Base-by-base conservation (phyloP, 2,888 invertebrate species). In the Pseudolycoriella hygida region DNA sequence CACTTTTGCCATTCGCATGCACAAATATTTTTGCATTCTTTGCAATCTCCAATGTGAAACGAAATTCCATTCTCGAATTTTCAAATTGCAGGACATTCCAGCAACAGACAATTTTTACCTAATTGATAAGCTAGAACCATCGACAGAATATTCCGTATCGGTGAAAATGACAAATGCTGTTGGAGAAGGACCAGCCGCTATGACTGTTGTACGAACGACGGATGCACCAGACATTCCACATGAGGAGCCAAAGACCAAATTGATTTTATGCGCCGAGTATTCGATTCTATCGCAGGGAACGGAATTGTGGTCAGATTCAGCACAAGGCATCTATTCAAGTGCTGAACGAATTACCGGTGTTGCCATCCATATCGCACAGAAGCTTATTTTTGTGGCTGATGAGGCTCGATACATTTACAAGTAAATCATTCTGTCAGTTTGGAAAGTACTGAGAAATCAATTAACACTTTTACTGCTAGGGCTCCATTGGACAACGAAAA, bases 81-180 rank as follows among this genome's bases (percentile, higher is more conserved):
- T 6, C 8, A 25, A 25, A 4, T 25, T 25, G 5, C 60, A 85
- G 85, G 84, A 85, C 56, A 78, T 85, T 62, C 76, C 80, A 50
- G 77, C 79, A 3, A 77, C 78, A 53, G 74, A 70, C 2, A 64
- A 73, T 47, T 80, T 78, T 62, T 83, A 83, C 62, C 80, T 84
- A 73, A 80, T 84, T 54, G 78, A 77, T 67, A 78, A 82, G 57
- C 66, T 89, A 50, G 66, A 71, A 43, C 75, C 86, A 1, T 72
- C 74, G 18, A 73, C 74, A 17, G 80, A 79, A 55, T 90, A 88
- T 58, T 76, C 76, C 5, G 72, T 89, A n/a, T 76, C 78, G 12
- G 72, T 89, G 17, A 73, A 79, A 2, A 86, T 87, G 78, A 70
- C 80, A 51, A 89, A 89, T 57, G 73, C 73, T 2, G 74, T 77